Base-by-base conservation (phyloP, 1,140 invertebrate species). In the Drosophila tristis region DNA sequence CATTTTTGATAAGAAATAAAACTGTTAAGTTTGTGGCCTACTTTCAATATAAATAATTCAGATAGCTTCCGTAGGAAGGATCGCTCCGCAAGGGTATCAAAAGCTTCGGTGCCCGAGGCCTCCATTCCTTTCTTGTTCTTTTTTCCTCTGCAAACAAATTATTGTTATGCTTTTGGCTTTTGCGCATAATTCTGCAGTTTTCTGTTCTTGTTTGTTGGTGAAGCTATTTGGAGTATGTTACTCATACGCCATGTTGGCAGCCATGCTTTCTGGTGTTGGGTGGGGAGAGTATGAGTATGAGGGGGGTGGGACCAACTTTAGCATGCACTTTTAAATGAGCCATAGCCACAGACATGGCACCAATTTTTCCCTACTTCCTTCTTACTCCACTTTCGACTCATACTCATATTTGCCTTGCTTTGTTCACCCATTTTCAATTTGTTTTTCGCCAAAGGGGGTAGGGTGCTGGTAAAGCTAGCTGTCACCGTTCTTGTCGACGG, bases 131-230 rank as follows among this genome's bases (percentile, higher is more conserved):
- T 39, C 35, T 35, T 60, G 64, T 65, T 67, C 57, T 80, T 53
- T 67, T 71, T 56, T 77, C 74, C 47, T 16, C 66, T 78, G 65
- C 55, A 50, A 75, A 66, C 66, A 87, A 87, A 87, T 87, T 87
- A 87, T 89, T 89, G 78, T 87, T 87, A 89, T 87, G 84, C 66
- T 87, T 87, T 82, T 78, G 74, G 65, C 80, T 86, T 84, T 86
- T 87, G 82, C 82, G 82, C 82, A 87, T 87, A 87, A 87, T 87
- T 86, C 71, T 78, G 81, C 62, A 81, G 82, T 78, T 87, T 80
- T 71, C 47, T 65, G 55, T 79, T 65, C 51, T 70, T 68, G 57
- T 49, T 61, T 39, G 62, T 68, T 77, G 59, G 59, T 48, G 50
- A 51, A 55, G 72, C 68, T 61, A 87, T 82, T 87, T 89, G 66